Base-by-base conservation (phyloP, 2,113 vertebrate species). In the Scomber colias region DNA sequence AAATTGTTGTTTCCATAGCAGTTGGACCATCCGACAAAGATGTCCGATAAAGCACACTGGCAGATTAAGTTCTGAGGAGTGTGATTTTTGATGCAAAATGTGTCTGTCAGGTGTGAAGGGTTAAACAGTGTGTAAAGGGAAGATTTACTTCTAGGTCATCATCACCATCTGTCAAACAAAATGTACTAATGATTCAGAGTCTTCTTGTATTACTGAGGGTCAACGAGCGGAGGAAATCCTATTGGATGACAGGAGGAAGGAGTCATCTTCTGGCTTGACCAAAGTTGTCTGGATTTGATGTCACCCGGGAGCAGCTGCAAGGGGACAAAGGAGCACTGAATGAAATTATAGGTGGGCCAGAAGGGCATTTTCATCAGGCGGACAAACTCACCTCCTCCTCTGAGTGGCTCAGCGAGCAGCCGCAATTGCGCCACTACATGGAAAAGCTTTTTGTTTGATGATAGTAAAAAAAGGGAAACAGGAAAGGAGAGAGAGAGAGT, bases 391-490 rank as follows among this genome's bases (percentile, higher is more conserved):
- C 80, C 72, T 6, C 78, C 74, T 78, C 30, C 63, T 49, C 48
- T 61, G 71, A 73, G 80, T 75, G 77, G 53, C 57, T 71, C 10
- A 17, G 57, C 19, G 66, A 83, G 62, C 49, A 3, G 79, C 49
- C n/a, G 59, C 71, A 73, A 55, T 83, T 62, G 82, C 62, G 27
- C 45, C 27, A 1, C 72, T 46, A 90, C 89, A 92, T 71, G 87
- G 73, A 90, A 90, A 90, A 89, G 87, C 89, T 92, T 75, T 92
- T 85, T 90, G 75, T 71, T 64, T 90, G 87, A 90, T 86, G 87
- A 89, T 74, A 72, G 78, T 55, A 11, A 61, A 68, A 54, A 49
- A 49, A 65, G 63, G 50, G 19, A 11, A 40, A 64, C 30, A 11
- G 24, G 12, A 65, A 30, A 11, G 45, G 40, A 8, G 71, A 71